Evolutionary conservation across 2,113 vertebrate species (phyloP).

Genomic region (Ceyx cyanopectus): DNA sequence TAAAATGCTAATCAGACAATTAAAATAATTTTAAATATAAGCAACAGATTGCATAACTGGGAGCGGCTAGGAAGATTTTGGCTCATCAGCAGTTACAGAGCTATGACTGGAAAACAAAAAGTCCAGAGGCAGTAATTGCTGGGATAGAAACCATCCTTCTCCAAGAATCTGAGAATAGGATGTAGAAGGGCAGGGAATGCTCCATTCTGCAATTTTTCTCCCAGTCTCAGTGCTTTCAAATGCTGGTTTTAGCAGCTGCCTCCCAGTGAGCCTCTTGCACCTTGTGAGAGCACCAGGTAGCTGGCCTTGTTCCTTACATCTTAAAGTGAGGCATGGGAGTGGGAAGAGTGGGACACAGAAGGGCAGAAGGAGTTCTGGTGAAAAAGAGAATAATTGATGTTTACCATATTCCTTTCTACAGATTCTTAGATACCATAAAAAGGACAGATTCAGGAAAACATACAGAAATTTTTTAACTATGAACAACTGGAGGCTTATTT

Average conservation of each 20-base stretch:
- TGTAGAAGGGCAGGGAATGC: not conserved
- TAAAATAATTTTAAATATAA: constrained; percentile 50
- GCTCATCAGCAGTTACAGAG: constrained; percentile 24
- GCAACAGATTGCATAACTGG: constrained; percentile 46
- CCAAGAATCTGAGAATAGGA: not conserved
- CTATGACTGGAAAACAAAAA: not conserved
- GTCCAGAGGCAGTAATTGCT: not conserved
- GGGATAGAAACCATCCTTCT: not conserved
- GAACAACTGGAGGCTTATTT: not conserved
- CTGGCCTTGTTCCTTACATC: not conserved
- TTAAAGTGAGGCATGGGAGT: not conserved
- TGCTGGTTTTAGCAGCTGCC: not conserved
- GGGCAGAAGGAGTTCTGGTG: rapidly evolving
- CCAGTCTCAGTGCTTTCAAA: not conserved
- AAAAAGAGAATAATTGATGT: not conserved
- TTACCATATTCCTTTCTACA: not conserved
- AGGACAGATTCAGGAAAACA: not conserved
- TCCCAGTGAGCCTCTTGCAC: not conserved
- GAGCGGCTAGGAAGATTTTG: constrained; percentile 8
- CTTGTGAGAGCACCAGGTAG: not conserved
- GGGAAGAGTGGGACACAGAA: rapidly evolving
- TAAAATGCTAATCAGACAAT: constrained; percentile 56
- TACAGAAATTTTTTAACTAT: not conserved
- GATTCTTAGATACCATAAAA: not conserved
- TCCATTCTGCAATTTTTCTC: not conserved